Evolutionary conservation across 2,113 vertebrate species (phyloP).

Genomic region (Gracilinanus agilis): DNA sequence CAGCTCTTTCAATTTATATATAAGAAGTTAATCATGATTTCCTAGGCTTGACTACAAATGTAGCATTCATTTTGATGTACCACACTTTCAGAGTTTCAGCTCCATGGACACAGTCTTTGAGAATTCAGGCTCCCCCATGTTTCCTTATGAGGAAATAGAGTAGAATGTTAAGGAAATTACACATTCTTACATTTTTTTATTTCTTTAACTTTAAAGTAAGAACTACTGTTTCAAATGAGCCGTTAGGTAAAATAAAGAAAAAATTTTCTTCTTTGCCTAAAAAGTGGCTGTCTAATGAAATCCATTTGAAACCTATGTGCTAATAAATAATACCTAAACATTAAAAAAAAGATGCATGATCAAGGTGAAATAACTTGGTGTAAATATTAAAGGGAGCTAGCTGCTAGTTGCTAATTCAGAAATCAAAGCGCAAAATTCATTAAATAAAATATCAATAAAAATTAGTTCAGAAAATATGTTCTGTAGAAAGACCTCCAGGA

Average conservation of each 20-base stretch:
- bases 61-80: not conserved
- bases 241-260: conserved; percentile 45
- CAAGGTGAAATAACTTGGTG: too few relatives aligned
- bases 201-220: conserved; percentile 46
- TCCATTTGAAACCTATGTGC: not conserved
- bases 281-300: conserved; percentile 42
- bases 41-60: not conserved
- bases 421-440: too few relatives aligned
- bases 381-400: too few relatives aligned
- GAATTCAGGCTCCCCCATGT: not conserved
- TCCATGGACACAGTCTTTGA: not conserved
- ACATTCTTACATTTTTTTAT: conserved; percentile 28
- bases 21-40: not conserved
- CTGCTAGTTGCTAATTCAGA: too few relatives aligned
- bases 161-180: not conserved
- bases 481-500: too few relatives aligned
- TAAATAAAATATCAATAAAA: too few relatives aligned
- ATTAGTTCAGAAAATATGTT: too few relatives aligned
- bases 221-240: conserved; percentile 42
- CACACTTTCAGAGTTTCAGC: not conserved
- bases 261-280: conserved; percentile 51
- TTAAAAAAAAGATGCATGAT: too few relatives aligned
- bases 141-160: not conserved
- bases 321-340: conserved; percentile 8
- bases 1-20: not conserved